Evolutionary conservation across 2,797 vertebrate species (phyloP), one percentile per base, ranked within the genome.

Genomic region (Psittacula echo): DNA sequence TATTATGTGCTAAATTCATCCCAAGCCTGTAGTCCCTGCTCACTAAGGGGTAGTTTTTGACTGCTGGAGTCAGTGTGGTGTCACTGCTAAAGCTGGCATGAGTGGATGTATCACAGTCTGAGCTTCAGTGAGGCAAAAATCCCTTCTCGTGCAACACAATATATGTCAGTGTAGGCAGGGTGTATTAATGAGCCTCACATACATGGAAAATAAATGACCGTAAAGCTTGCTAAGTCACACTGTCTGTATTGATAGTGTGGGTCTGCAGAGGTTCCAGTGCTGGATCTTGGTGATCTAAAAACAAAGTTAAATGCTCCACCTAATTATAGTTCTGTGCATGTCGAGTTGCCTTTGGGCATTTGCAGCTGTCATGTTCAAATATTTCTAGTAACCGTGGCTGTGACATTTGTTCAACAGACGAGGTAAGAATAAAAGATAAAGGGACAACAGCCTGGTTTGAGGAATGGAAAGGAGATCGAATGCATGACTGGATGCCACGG

Each of bases 251-350:
- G 93, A 91, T 94, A 67, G 80, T 83, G 90, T 87, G 68, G 24
- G 73, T 44, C 81, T 81, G 84, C 79, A 65, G 87, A 85, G 86
- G 89, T 92, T 90, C 90, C 94, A 96, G 67, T 83, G 45, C 58
- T 24, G 48, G 89, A 94, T 91, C 92, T 93, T 93, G 44, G 85
- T 75, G 68, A 89, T 96, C 91, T 85, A 87, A 87, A 94, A 96
- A 75, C 78, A 86, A 91, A 96, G 88, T 92, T 89, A 95, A 92
- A 86, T 45, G 74, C 96, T 96, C 96, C 93, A 96, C 87, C 96
- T 97, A 97, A 98, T 97, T 97, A 97, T 97, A 97, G 97, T 68
- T 90, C 85, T 92, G 67, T 95, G 94, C 89, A 85, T 11, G 26
- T 90, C 85, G 64, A 95, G 95, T 92, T 98, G 94, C 82, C 95